These are phyloP conservation scores for Cyclopterus lumpus DNA, from an alignment of 2,797 vertebrate genomes.

Conservation along the genomic window DNA sequence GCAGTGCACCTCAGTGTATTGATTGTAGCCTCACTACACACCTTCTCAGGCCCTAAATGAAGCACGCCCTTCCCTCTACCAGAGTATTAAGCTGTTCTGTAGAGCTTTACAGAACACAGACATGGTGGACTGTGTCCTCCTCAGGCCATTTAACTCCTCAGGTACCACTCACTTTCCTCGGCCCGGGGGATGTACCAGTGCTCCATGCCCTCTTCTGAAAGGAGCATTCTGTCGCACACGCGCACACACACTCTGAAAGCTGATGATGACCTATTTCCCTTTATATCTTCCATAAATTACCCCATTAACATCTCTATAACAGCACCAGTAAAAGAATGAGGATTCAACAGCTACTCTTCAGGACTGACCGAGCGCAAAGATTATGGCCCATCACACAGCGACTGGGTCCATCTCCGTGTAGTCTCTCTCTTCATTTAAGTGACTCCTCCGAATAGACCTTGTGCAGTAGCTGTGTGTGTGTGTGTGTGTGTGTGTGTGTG, in stretches of 20 bases:
- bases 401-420: constrained; percentile 9
- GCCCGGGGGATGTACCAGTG: constrained; percentile 55
- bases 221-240: constrained; percentile 36
- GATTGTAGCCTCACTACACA: constrained; percentile 17
- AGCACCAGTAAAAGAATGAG: constrained; percentile 50
- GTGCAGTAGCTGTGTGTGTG: constrained; percentile 16
- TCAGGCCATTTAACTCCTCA: constrained; percentile 80
- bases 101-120: constrained; percentile 57
- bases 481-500: constrained; percentile 27
- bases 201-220: constrained; percentile 56
- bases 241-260: constrained; percentile 48
- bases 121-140: constrained; percentile 69
- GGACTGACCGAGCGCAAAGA: constrained; percentile 36
- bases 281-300: constrained; percentile 82
- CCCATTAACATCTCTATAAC: constrained; percentile 77
- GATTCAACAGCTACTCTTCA: constrained; percentile 69
- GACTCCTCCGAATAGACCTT: constrained; percentile 43
- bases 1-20: background rate
- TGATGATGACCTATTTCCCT: constrained; percentile 79
- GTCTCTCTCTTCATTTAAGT: constrained; percentile 46
- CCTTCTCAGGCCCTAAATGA: constrained; percentile 52
- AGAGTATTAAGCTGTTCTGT: constrained; percentile 53
- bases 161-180: constrained; percentile 52
- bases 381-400: constrained; percentile 61
- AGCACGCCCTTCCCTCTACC: constrained; percentile 16